Evolutionary conservation across 2,888 invertebrate genomes (phyloP), one percentile per base, ranked within the genome.

Genomic region (Leucoma salicis): DNA sequence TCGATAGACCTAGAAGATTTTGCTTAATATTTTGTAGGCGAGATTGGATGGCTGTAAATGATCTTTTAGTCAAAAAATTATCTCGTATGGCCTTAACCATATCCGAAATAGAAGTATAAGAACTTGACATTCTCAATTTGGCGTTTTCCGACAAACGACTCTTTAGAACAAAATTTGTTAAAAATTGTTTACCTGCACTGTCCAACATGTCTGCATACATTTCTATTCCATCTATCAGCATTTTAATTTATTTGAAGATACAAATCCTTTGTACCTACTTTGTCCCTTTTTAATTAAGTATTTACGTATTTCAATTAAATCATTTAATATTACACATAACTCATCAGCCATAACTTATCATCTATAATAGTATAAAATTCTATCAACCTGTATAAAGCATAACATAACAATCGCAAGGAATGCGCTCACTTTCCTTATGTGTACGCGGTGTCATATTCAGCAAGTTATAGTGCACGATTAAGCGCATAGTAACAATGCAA

Each of bases 151-250:
- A 10, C n/a, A 27, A 12, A 14, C 27, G 13, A 25, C 27, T 29
- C 24, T 39, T 33, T 5, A 33, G 14, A 7, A 39, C 16, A 39
- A 39, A 33, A 13, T 1, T 32, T 6, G 33, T 7, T 25, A 25
- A 10, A 7, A 25, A n/a, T 10, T 25, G 7, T 25, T 25, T 25
- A 10, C 25, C 25, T 33, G 8, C 24, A 11, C 5, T 32, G 5
- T 31, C 31, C 2, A 42, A 8, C 46, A 42, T 42, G 6, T 39
- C 38, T 2, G 39, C 33, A 29, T 47, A 39, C 36, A 37, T 34
- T 8, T 42, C 39, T n/a, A 39, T 24, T 8, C 35, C 32, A 16
- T 47, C 46, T n/a, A 39, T 39, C 2, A 42, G 10, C 1, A 29
- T 10, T 25, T 25, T 10, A 25, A 25, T 25, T 25, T 25, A 25